Percentiles rank a stretch among this genome's conserved stretches.
These are phyloP conservation scores for Ahaetulla prasina DNA, from an alignment of 2,113 vertebrate genomes.

Conservation along the genomic window DNA sequence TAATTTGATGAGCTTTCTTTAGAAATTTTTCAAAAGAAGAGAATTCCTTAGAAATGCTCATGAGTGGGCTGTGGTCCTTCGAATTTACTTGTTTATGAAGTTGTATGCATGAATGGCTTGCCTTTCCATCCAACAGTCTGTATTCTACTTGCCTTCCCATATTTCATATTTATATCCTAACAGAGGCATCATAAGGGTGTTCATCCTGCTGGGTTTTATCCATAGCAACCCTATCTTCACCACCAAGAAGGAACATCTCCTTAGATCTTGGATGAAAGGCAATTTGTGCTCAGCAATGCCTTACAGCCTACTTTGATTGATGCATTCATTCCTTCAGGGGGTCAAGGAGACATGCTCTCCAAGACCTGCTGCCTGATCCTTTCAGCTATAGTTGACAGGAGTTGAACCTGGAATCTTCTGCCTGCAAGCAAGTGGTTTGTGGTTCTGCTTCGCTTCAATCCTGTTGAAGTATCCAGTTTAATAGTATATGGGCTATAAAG, in stretches of 20 bases:
- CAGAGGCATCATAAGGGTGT: background rate
- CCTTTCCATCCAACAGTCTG: background rate
- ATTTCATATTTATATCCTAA: background rate
- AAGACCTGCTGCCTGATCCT: background rate
- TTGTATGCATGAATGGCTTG: background rate
- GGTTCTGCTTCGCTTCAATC: background rate
- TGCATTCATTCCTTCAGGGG: background rate
- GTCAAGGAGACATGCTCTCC: background rate
- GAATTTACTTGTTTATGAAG: background rate
- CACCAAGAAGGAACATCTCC: background rate
- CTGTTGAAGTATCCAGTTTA: background rate
- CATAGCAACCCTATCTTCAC: background rate
- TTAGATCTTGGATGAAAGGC: background rate
- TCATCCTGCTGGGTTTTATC: background rate
- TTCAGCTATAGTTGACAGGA: background rate
- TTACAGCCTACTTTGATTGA: background rate
- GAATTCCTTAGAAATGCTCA: background rate
- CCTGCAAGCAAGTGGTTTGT: background rate
- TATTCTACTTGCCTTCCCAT: background rate
- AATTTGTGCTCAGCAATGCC: background rate
- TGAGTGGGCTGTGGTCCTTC: background rate
- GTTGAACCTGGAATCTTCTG: background rate
- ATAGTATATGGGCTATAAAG: background rate
- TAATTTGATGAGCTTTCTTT: background rate
- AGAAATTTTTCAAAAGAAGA: background rate